Evolutionary conservation across 2,797 vertebrate species (phyloP).

Genomic region (Avahi laniger): DNA sequence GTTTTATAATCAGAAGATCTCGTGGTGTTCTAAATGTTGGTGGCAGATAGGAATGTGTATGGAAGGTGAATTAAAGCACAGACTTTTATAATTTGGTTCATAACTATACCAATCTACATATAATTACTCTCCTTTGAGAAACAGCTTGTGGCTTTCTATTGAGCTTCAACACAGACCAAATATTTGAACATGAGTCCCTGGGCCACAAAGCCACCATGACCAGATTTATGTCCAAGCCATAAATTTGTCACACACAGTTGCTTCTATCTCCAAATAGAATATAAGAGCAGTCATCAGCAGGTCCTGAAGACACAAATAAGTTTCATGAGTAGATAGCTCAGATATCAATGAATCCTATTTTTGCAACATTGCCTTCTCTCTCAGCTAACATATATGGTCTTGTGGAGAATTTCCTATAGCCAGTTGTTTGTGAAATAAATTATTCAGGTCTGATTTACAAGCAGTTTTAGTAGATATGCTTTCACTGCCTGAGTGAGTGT

Average conservation of each 20-base stretch:
- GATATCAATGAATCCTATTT: not conserved
- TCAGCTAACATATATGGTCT: not conserved
- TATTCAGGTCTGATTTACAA: not conserved
- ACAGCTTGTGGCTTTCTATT: not conserved
- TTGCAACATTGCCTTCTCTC: not conserved
- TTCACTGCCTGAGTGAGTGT: not conserved
- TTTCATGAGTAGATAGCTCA: not conserved
- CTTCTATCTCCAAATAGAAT: not conserved
- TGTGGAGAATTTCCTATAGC: not conserved
- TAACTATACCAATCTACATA: not conserved
- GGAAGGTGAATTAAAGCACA: not conserved
- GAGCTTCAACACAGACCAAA: not conserved
- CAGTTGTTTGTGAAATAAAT: not conserved
- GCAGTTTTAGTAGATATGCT: not conserved
- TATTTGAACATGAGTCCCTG: not conserved
- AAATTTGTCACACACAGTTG: not conserved
- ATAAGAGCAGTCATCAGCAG: not conserved
- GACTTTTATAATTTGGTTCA: not conserved
- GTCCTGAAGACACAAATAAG: not conserved
- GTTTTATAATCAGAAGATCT: not conserved
- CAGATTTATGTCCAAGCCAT: not conserved
- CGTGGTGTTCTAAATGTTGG: not conserved
- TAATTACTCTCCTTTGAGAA: not conserved
- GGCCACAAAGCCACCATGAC: not conserved
- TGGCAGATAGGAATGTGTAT: not conserved